Evolutionary conservation across 2,113 vertebrate species (phyloP), one percentile per base, ranked within the genome.

Genomic region (Scartelaos histophorus): DNA sequence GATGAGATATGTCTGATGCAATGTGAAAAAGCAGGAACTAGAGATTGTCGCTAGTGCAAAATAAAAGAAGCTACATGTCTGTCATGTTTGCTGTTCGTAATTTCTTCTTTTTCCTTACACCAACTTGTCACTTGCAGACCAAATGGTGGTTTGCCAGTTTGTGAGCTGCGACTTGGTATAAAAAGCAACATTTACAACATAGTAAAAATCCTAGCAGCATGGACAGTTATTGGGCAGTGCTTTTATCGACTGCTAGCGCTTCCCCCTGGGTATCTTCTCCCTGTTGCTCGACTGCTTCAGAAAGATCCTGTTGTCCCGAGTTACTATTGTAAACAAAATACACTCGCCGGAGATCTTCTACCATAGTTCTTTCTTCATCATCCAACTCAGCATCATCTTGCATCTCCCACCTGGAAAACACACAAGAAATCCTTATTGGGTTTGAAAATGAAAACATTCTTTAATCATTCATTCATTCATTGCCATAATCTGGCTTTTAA

Each of bases 381-480:
- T 95, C 94, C 73, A 98, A 91, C 82, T 74, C 87, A 38, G 94
- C 94, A 61, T 73, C 92, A 43, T 95, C 93, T 86, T 92, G 96
- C 94, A 97, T 95, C 90, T 99, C 97, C 96, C 97, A 98, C 86
- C 97, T 99, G 94, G 84, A 94, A 90, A 94, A 80, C 64, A 83
- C 1, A 83, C 56, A 86, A 67, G 17, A 51, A 51, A 58, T 11
- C 29, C 29, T 29, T 29, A 29, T 29, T 29, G 29, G 4, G 29
- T 29, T 29, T 29, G 58, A 24, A 22, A 43, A 43, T 43, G 7
- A 43, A 43, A 43, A 51, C 19, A 51, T 51, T 51, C 4, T 51
- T 51, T 51, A 51, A 17, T 51, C 15, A 51, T 51, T 51, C 15
- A 19, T 19, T 51, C 5, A 29, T 29, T n/a, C n/a, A 17, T 17